Conservation (phyloP, 2,888 invertebrate species). For the Tenodera sinensis region DNA sequence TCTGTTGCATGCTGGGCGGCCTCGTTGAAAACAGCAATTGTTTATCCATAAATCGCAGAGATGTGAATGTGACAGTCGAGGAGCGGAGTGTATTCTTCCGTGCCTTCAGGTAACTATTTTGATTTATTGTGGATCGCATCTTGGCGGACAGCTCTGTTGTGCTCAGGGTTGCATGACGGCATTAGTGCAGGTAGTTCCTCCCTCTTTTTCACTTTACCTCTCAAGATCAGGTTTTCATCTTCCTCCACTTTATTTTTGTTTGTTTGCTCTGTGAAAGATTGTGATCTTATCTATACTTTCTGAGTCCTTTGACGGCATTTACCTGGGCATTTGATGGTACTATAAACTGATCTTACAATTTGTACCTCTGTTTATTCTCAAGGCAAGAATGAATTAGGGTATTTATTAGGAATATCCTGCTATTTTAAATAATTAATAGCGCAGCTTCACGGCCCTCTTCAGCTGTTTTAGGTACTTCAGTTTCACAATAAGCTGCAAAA, state of each 20-base stretch:
- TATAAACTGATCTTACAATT: neutral
- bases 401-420: no score
- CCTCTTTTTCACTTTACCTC: neutral
- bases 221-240: neutral
- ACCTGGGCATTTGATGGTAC: neutral
- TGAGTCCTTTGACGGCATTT: neutral
- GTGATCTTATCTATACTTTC: neutral
- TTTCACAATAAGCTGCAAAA: no score
- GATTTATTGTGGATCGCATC: neutral
- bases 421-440: no score
- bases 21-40: no score
- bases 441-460: no score
- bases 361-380: neutral
- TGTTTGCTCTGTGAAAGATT: neutral
- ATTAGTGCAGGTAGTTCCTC: neutral
- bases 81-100: neutral
- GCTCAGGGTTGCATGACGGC: neutral
- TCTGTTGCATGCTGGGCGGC: no score
- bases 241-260: neutral
- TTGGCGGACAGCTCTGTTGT: neutral
- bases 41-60: no score
- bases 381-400: neutral
- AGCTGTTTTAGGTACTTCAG: no score
- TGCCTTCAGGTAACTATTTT: neutral
- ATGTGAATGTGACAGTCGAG: neutral